Evolutionary conservation across 1,140 invertebrate species (phyloP), one percentile per base, ranked within the genome.

Genomic region (Oncopeltus fasciatus): DNA sequence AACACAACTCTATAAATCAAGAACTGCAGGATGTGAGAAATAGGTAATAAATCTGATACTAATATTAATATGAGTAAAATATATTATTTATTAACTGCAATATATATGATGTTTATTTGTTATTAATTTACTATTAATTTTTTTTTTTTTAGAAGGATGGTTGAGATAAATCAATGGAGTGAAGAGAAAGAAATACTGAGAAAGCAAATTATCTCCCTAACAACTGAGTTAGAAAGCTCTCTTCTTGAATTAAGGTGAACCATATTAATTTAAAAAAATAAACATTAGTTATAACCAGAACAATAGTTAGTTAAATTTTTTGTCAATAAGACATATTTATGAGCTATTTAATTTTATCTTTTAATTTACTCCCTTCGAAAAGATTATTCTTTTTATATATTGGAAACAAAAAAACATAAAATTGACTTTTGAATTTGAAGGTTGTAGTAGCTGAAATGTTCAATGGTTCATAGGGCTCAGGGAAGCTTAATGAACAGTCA

Each of bases 161-260:
- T 11, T 33, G 56, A 57, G 12, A 57, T 33, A 20, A 33, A n/a
- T 12, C 56, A 57, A 38, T 57, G 28, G 28, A 38, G n/a, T 20
- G 33, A 57, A 18, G 56, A 57, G 24, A 57, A 28, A 57, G 56
- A 57, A 21, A 11, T 18, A n/a, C 28, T 57, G 2, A 57, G 56
- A 57, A 57, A 38, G n/a, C 26, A 57, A 31, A 27, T 57, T 57
- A n/a, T 57, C 4, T 33, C 56, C 3, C n/a, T 57, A 28, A 26
- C 29, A 38, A 38, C 56, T 29, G 56, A 29, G 16, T n/a, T 57
- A 3, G 56, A 57, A n/a, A 18, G 26, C 24, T 14, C 20, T 27
- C 26, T 53, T 11, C 16, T 53, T 21, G 24, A 53, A 53, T 26
- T 53, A 26, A 53, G 21, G 49, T 53, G 11, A n/a, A 20, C 16